Evolutionary conservation across 2,797 vertebrate species (phyloP), one percentile per base, ranked within the genome.

Genomic region (Jordanella pulchra): DNA sequence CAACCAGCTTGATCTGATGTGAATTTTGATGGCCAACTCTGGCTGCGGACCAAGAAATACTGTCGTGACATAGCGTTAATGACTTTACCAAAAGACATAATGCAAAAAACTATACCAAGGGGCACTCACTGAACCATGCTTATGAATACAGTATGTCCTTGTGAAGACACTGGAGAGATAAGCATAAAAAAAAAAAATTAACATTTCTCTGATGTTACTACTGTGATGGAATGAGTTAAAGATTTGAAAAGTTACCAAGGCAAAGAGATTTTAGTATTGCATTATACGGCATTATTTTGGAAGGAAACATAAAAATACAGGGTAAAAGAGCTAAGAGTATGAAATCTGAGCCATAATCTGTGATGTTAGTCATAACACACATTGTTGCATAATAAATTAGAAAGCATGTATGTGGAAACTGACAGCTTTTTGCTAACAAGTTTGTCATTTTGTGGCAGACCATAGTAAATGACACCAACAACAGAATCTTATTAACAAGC

Each of bases 31-130:
- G n/a, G 64, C 47, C 81, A 72, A 65, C 74, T 77, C 50, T 30
- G 64, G 45, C 65, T 56, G 44, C 7, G 77, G 75, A 87, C 76
- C 76, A 73, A 79, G 65, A 77, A 64, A 66, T 6, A 4, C 50
- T 72, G 50, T 27, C 1, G 69, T 84, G 81, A 77, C 85, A 79
- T 7, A 7, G 44, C 68, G 72, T 79, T 86, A 84, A 86, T 89
- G 78, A 79, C 80, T 82, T 84, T 76, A 81, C 64, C 17, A n/a
- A 65, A 75, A 71, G 78, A 83, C 70, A 77, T 84, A 77, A 89
- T 86, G 83, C 76, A 80, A 77, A 85, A 81, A 69, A 76, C 71
- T 66, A 73, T 72, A 72, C 42, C 72, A 56, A 23, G 3, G 69
- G 61, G 53, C 0, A 5, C 39, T 2, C 0, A 28, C 3, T 65